phyloP scores from a whole-genome alignment of 2,888 invertebrate genomes.

The Orthosia cruda region DNA sequence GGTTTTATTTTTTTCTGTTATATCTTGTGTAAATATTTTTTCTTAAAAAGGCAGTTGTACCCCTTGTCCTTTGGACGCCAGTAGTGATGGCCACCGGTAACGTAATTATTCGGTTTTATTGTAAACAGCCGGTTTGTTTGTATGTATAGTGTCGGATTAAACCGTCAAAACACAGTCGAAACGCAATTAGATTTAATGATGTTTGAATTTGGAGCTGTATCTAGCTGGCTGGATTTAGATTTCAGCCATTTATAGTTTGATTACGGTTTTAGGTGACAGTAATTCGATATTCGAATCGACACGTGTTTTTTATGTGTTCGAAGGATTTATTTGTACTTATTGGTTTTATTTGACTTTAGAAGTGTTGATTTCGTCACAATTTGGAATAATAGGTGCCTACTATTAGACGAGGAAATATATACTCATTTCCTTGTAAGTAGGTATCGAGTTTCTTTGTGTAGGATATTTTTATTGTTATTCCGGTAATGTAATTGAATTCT shows the following conservation, averaged over 20 bases:
- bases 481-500: conserved; percentile 14
- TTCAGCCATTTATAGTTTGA: conserved; percentile 18
- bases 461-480: conserved; percentile 21
- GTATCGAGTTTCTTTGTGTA: conserved; percentile 17
- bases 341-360: conserved; percentile 26
- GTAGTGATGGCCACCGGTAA: conserved; percentile 54
- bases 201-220: conserved; percentile 58
- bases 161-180: conserved; percentile 63
- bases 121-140: conserved; percentile 56
- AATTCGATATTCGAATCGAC: conserved; percentile 40
- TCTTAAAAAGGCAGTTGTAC: no score
- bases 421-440: conserved; percentile 17
- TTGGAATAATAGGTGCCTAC: background rate
- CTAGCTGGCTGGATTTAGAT: conserved; percentile 47
- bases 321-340: conserved; percentile 20
- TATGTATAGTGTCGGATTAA: conserved; percentile 58
- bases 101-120: conserved; percentile 59
- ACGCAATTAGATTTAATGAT: conserved; percentile 66
- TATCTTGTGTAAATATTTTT: no score
- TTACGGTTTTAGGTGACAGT: conserved; percentile 45
- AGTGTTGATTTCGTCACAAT: conserved; percentile 28
- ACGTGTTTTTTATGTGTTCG: conserved; percentile 16
- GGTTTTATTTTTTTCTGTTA: no score
- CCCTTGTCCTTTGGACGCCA: no score
- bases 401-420: conserved; percentile 12